Conservation (phyloP, 2,797 vertebrate species). For the Xenops minutus region DNA sequence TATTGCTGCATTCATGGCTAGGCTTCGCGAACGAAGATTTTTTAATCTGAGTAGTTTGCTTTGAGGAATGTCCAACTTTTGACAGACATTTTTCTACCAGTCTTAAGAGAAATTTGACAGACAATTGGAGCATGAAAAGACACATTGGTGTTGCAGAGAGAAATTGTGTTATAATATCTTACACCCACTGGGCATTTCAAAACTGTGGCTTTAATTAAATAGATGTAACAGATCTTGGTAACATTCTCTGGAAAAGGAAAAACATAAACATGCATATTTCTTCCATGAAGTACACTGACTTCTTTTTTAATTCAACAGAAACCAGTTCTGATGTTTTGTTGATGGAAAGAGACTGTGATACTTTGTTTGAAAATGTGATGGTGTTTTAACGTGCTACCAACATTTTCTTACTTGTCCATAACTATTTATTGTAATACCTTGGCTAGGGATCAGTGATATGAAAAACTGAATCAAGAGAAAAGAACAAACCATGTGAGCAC, state of each 20-base stretch:
- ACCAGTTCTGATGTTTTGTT: neutral
- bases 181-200: neutral
- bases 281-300: neutral
- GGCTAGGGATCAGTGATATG: neutral
- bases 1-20: too few species aligned
- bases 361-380: neutral
- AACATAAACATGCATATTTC: neutral
- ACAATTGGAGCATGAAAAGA: neutral
- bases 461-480: neutral
- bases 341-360: neutral
- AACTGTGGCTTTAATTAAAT: neutral
- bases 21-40: too few species aligned
- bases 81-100: neutral
- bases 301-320: neutral
- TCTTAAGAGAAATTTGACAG: neutral
- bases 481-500: neutral
- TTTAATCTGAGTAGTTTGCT: neutral
- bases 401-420: neutral
- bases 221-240: neutral
- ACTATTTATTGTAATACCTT: neutral
- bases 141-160: neutral
- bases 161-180: neutral
- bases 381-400: neutral
- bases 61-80: constrained; percentile 13
- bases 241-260: neutral